Conservation (phyloP, 2,888 invertebrate species). For the Bimastos eiseni region DNA sequence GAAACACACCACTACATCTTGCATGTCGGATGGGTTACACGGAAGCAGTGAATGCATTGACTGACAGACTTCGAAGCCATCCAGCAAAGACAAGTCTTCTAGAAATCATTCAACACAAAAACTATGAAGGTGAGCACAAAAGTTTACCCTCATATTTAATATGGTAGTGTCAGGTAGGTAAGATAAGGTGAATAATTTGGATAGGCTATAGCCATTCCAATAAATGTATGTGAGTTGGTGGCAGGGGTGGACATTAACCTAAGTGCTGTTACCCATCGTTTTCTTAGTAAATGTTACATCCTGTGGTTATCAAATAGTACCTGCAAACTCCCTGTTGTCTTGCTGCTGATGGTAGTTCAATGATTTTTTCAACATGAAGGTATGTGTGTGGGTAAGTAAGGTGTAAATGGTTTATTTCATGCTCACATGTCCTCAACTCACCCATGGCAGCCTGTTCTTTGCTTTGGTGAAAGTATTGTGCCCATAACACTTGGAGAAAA, state of each 20-base stretch:
- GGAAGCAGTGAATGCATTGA: constrained; percentile 7
- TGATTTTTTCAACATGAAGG: too few species aligned
- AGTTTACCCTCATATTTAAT: neutral
- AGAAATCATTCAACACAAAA: neutral
- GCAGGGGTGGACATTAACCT: too few species aligned
- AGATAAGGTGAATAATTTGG: too few species aligned
- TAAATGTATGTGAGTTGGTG: too few species aligned
- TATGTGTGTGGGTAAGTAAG: neutral
- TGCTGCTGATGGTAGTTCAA: too few species aligned
- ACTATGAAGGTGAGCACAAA: constrained; percentile 15
- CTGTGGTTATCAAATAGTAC: too few species aligned
- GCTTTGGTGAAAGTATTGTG: neutral
- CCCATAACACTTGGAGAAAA: neutral
- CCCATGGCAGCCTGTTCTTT: neutral
- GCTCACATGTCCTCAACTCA: neutral
- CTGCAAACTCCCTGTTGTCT: too few species aligned
- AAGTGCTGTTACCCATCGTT: too few species aligned
- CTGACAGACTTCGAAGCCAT: neutral
- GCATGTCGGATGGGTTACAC: constrained; percentile 20
- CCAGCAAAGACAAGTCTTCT: neutral
- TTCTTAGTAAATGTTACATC: too few species aligned
- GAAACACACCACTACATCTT: constrained; percentile 16
- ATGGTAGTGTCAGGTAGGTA: neutral
- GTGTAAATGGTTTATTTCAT: neutral
- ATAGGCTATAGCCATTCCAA: too few species aligned